Base-by-base conservation (phyloP, 2,113 vertebrate species). In the Ammodytes dubius region DNA sequence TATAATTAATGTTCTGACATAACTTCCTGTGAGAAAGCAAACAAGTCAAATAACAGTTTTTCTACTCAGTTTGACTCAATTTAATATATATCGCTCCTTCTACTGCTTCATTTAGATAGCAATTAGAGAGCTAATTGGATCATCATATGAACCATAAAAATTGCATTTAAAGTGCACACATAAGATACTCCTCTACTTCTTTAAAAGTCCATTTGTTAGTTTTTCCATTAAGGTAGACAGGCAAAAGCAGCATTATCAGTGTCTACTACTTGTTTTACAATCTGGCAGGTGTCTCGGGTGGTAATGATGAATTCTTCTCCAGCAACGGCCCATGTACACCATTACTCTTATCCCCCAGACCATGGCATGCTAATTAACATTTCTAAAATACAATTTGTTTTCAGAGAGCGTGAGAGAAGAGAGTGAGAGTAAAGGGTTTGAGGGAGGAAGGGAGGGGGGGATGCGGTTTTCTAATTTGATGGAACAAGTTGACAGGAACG, bases 311-410 rank as follows among this genome's bases (percentile, higher is more conserved):
- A 92, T 92, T 93, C 87, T 84, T 87, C 83, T 83, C 80, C 78
- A 79, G 77, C 82, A 70, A 65, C 71, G 54, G 59, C 77, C 82
- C 77, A 80, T 90, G 85, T 86, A 89, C 86, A 83, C 83, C 81
- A 90, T 93, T 92, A 90, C 81, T 93, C 88, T 91, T 87, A 85
- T 89, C 83, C 86, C 82, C 85, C 82, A 85, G 92, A 92, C 90
- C 87, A 76, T 90, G 82, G 83, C 90, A 79, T 73, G 69, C 87
- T 90, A 87, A 92, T 92, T 91, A 93, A 86, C 88, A 91, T 90
- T 87, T 88, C 68, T 86, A 88, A 86, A 91, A 90, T 81, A 83
- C 76, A 88, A 83, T 87, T 88, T 91, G 79, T 84, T 93, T 91
- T 85, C 65, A 74, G 54, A 71, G 84, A 65, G 69, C 17, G 63